Evolutionary conservation across 2,113 vertebrate genomes (phyloP), one percentile per base, ranked within the genome.

Genomic region (Pluvialis apricaria): DNA sequence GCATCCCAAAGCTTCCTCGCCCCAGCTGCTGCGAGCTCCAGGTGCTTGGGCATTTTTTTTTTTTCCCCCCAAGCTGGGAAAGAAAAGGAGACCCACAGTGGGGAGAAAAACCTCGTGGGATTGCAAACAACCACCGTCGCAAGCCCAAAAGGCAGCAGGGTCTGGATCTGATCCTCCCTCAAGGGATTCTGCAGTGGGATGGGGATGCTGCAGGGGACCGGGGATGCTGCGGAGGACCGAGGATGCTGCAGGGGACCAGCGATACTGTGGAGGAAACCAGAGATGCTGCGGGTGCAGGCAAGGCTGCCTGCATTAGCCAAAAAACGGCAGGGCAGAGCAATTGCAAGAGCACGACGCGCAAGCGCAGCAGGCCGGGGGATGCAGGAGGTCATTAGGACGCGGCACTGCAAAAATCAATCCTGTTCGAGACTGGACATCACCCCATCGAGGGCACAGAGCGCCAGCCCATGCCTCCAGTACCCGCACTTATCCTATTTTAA

Each of bases 91-190:
- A 49, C 4, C 26, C 52, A 42, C 3, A 1, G 24, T 2, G 0
- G 5, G 13, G 26, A 49, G 13, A 52, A 38, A 88, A 82, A 70
- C 21, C 10, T 64, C 3, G 24, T 3, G 29, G 60, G 70, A 40
- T 40, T 1, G 2, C 38, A 22, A 73, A 34, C 9, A 2, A 45
- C 2, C 26, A 10, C 32, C 0, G 0, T 3, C 9, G 2, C 64
- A 18, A 86, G 75, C 5, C 6, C 16, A 5, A n/a, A n/a, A n/a
- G n/a, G n/a, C n/a, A n/a, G n/a, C n/a, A n/a, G n/a, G n/a, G n/a
- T n/a, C n/a, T n/a, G n/a, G n/a, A n/a, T n/a, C n/a, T n/a, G n/a
- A n/a, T n/a, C n/a, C n/a, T n/a, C n/a, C n/a, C n/a, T n/a, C n/a
- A n/a, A n/a, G 54, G 54, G 54, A 32, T 55, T 29, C 29, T 19